Evolutionary conservation across 2,113 vertebrate species (phyloP), one percentile per base, ranked within the genome.

Genomic region (Plectropomus leopardus): DNA sequence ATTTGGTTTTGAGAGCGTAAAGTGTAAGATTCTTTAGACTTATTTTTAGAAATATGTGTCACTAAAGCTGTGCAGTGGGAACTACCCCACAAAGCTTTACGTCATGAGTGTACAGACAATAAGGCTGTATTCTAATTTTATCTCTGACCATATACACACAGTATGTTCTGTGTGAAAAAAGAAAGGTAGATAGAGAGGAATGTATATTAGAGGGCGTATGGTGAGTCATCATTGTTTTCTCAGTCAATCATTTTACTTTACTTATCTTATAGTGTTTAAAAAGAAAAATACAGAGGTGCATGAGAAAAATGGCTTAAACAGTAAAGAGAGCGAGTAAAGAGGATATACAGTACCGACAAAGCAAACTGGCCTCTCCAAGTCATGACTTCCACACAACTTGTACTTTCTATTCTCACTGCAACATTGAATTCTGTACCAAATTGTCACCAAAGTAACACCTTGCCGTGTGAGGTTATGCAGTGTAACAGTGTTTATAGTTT

Each of bases 41-140:
- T 68, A 77, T 82, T 87, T 72, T 78, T 51, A 67, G 77, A 70
- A 45, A 68, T 50, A 19, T 71, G 15, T 63, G 15, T 71, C 32
- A 72, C 57, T 28, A 66, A 57, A 47, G 61, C 67, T 57, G 28
- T 16, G 14, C 21, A 0, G 44, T 28, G 51, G 11, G 36, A 83
- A 75, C 14, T 4, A 66, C 1, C 0, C 69, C 21, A 44, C 4
- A 57, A 42, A 59, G 5, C 23, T 67, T 30, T 55, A 26, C 7
- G 26, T 16, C 0, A 30, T 63, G 26, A 66, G 13, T 19, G 23
- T 6, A n/a, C 9, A 13, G 36, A 54, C 17, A 32, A 9, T 48
- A 36, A 48, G 7, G 53, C 28, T 66, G 17, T 30, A 48, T 32
- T 50, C 26, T 48, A 14, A 28, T 32, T 32, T 21, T n/a, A 17